Percentiles rank a stretch among this genome's conserved stretches.
These are phyloP conservation scores for Trachymyrmex septentrionalis DNA, from an alignment of 1,140 invertebrate genomes.

Conservation along the genomic window DNA sequence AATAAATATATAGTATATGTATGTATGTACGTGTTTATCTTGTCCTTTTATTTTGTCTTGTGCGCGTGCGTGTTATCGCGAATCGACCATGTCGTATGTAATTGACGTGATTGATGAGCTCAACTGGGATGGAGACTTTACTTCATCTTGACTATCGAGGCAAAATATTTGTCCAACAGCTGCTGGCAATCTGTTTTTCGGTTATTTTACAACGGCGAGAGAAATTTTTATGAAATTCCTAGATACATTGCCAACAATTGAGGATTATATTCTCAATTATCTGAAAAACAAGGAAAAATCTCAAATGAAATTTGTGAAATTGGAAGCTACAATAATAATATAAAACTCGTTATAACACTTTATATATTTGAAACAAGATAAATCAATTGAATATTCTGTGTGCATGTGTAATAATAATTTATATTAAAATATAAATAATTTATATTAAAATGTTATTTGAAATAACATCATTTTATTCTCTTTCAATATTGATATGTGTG, in stretches of 20 bases:
- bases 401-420: neutral
- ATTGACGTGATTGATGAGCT: conserved; percentile 72
- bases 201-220: conserved; percentile 41
- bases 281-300: no score
- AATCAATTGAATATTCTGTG: conserved; percentile 19
- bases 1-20: no score
- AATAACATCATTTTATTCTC: conserved; percentile 8
- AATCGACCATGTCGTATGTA: conserved; percentile 65
- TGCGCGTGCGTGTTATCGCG: conserved; percentile 54
- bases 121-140: conserved; percentile 42
- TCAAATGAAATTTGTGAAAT: neutral
- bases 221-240: neutral
- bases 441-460: neutral
- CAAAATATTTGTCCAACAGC: conserved; percentile 68
- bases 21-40: neutral
- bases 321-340: neutral
- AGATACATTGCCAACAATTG: neutral
- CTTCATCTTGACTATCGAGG: conserved; percentile 68
- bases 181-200: conserved; percentile 60
- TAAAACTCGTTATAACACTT: conserved; percentile 2
- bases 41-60: conserved; percentile 27
- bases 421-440: conserved; percentile 5
- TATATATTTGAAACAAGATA: conserved; percentile 1
- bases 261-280: neutral
- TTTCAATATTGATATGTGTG: neutral